Percentiles rank a stretch among this genome's conserved stretches.
These are phyloP conservation scores for human (Homo sapiens) DNA, from an alignment of 2,113 vertebrate species.

Conservation along the genomic window DNA sequence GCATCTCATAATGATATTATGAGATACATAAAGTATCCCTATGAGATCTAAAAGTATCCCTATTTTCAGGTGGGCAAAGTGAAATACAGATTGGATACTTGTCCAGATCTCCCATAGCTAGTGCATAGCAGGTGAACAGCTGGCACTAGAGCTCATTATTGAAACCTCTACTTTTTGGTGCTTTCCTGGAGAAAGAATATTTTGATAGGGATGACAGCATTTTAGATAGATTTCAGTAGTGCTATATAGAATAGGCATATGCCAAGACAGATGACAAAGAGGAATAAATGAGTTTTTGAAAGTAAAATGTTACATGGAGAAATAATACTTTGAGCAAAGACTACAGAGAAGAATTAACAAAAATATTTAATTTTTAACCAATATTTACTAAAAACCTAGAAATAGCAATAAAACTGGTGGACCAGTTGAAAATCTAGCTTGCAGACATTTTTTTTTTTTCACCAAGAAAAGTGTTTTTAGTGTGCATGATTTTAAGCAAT, in stretches of 20 bases:
- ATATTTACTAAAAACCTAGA: neutral
- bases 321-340: slow-evolving; percentile 4
- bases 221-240: neutral
- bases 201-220: neutral
- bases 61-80: neutral
- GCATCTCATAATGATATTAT: too few relatives aligned
- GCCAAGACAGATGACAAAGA: neutral
- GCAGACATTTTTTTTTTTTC: neutral
- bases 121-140: neutral
- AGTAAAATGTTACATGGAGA: neutral
- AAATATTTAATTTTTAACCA: neutral
- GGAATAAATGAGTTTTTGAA: neutral
- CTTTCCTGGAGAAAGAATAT: neutral
- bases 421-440: neutral
- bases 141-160: neutral
- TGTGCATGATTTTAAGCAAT: neutral
- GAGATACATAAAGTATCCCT: too few relatives aligned
- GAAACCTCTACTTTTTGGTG: neutral
- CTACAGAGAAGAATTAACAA: neutral
- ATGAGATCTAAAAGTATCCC: neutral
- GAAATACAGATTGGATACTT: neutral
- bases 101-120: neutral
- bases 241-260: neutral
- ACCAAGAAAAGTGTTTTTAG: neutral
- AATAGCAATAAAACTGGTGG: neutral